Percentiles rank a stretch among this genome's conserved stretches.
Conservation (phyloP, 2,797 vertebrate genomes). For the Silurus aristotelis region DNA sequence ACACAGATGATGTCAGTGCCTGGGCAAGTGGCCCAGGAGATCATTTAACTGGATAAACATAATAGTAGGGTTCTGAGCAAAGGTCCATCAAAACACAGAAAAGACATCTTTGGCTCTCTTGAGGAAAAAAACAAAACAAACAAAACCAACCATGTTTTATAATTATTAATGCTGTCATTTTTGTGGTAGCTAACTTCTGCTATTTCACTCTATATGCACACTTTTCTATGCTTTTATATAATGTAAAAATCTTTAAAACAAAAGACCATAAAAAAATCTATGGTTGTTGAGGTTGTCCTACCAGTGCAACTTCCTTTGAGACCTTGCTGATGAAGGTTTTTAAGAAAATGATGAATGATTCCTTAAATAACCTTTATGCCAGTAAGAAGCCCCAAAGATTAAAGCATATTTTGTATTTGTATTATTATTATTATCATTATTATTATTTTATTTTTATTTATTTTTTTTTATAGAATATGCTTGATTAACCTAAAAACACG, state of each 20-base stretch:
- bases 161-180: not conserved
- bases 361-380: not conserved
- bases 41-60: conserved; percentile 49
- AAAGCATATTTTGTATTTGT: not conserved
- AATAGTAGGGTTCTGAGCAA: conserved; percentile 35
- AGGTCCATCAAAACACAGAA: conserved; percentile 29
- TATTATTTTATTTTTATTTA: no score
- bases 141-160: no score
- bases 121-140: not conserved
- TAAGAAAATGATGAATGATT: not conserved
- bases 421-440: no score
- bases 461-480: not conserved
- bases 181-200: not conserved
- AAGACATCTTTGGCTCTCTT: not conserved
- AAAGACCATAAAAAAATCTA: not conserved
- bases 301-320: not conserved
- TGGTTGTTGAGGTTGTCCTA: not conserved
- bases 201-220: not conserved
- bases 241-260: not conserved
- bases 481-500: not conserved
- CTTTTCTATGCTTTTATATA: not conserved
- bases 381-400: not conserved
- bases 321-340: not conserved
- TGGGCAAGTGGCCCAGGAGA: conserved; percentile 51
- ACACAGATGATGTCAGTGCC: conserved; percentile 53